Conservation (phyloP, 1,140 invertebrate species). For the Microplitis mediator region DNA sequence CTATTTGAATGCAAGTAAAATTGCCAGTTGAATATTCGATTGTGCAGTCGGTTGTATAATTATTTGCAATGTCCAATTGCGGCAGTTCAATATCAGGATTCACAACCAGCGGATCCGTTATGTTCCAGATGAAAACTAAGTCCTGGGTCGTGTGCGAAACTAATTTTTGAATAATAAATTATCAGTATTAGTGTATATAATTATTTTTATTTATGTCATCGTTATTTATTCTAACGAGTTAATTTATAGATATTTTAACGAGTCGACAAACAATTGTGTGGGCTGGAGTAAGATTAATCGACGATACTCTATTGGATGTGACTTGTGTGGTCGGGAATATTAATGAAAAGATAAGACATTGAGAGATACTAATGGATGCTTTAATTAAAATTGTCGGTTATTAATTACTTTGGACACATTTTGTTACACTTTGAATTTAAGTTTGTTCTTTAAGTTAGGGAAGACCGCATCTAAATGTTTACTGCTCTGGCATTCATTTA, state of each 20-base stretch:
- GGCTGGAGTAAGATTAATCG: not conserved
- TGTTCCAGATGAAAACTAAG: conserved; percentile 86
- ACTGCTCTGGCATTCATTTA: not conserved
- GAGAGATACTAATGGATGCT: conserved; percentile 14
- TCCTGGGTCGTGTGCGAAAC: conserved; percentile 86
- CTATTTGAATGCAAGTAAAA: conserved; percentile 85
- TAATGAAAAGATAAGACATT: conserved; percentile 4
- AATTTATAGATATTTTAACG: not conserved
- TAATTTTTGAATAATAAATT: conserved; percentile 43
- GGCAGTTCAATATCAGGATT: conserved; percentile 86
- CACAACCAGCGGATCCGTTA: conserved; percentile 84
- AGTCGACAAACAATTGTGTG: not conserved
- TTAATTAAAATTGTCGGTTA: not conserved
- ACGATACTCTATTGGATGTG: not conserved
- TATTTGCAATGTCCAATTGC: conserved; percentile 84
- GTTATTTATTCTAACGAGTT: not conserved
- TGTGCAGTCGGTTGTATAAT: conserved; percentile 86
- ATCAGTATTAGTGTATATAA: not conserved
- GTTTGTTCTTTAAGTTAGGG: too few relatives aligned
- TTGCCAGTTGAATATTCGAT: conserved; percentile 89
- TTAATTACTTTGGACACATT: not conserved
- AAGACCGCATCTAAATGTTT: not conserved
- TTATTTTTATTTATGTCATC: not conserved
- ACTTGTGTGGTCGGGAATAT: not conserved
- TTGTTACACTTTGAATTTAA: not conserved